Base-by-base conservation (phyloP, 1,140 invertebrate genomes). In the Conus betulinus region DNA sequence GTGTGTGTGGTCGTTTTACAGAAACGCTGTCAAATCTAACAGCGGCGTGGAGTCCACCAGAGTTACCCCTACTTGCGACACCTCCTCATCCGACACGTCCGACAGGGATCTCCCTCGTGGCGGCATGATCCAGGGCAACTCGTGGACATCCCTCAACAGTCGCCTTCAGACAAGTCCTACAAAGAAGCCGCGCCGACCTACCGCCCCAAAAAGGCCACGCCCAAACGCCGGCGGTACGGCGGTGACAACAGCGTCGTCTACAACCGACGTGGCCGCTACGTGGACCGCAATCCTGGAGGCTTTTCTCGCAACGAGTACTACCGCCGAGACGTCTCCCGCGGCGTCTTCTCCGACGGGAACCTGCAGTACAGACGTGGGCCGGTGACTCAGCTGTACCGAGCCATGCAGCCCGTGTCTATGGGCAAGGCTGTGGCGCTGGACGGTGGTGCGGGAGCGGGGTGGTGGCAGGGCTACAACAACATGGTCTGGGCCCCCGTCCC, bases 401-500 rank as follows among this genome's bases (percentile, higher is more conserved):
- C n/a, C n/a, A 27, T 78, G 27, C 76, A 78, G 76, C 76, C 76
- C 7, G 7, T 78, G 11, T 20, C 67, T 7, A 10, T 78, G 76
- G 25, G 7, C 23, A 78, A 15, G 25, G 25, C 11, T 11, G 76
- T 23, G 57, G 8, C 57, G 57, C 15, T 60, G 57, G 57, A 23
- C 11, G 23, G 67, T 0, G 23, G 67, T 15, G 39, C 0, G 10
- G 10, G 51, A 25, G 76, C 13, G 5, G 23, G 74, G 25, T 87
- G 85, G 85, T 78, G 74, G 85, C 71, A 27, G 11, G 85, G 53
- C n/a, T 87, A 87, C 53, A n/a, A 17, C 20, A n/a, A 74, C 63
- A n/a, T 87, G 23, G 11, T 60, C 5, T 84, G 82, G 82, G 13
- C 17, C n/a, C 63, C 84, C 27, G 71, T 55, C 27, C 39, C 60